These are phyloP conservation scores for Diabrotica undecimpunctata DNA, from an alignment of 1,140 invertebrate species.

Conservation along the genomic window DNA sequence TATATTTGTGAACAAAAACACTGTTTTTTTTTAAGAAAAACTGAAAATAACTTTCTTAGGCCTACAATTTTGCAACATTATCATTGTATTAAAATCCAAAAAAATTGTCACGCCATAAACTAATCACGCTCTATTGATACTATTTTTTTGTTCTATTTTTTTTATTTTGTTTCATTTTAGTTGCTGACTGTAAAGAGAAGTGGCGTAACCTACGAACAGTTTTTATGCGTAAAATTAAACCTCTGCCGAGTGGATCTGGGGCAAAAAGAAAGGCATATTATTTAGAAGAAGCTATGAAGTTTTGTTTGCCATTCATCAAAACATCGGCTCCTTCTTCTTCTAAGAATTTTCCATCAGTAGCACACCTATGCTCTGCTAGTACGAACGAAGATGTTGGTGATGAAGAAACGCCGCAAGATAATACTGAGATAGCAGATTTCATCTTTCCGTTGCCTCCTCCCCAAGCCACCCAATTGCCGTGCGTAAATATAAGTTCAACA, in stretches of 20 bases:
- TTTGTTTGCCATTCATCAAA: constrained; percentile 32
- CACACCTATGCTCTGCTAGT: constrained; percentile 4
- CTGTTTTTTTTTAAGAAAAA: too few species aligned
- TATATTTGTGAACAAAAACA: too few species aligned
- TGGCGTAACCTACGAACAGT: constrained; percentile 22
- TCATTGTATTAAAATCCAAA: too few species aligned
- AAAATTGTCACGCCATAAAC: too few species aligned
- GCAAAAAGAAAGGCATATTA: constrained; percentile 31
- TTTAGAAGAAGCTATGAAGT: constrained; percentile 30
- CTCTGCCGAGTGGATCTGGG: constrained; percentile 25
- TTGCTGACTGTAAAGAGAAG: constrained; percentile 21
- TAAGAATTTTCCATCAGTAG: constrained; percentile 24
- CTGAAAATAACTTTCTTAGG: too few species aligned
- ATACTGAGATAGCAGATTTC: constrained; percentile 5
- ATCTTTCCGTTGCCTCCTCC: constrained; percentile 8
- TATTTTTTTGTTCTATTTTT: neutral
- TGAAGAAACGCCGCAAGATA: constrained; percentile 16
- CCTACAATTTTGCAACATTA: too few species aligned
- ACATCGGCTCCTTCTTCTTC: constrained; percentile 20
- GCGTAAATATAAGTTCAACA: neutral
- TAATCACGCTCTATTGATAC: too few species aligned
- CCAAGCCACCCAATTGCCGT: neutral
- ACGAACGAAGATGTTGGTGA: constrained; percentile 19
- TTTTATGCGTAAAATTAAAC: constrained; percentile 24
- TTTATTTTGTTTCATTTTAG: constrained; percentile 23